These are phyloP conservation scores for Linepithema humile DNA, from an alignment of 1,140 invertebrate species.

Conservation along the genomic window DNA sequence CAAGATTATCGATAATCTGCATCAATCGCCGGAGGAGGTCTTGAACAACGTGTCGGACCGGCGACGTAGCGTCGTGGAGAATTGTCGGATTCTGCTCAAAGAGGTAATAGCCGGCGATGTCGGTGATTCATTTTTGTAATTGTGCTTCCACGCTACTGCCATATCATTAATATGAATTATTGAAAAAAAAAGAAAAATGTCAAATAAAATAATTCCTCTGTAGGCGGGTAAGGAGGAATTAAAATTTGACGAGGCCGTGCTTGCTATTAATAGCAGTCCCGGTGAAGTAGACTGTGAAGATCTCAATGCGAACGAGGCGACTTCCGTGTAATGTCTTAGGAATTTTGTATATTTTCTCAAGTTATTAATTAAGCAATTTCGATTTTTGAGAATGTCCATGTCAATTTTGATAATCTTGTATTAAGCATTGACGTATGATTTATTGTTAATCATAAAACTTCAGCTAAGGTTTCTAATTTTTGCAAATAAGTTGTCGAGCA, in stretches of 20 bases:
- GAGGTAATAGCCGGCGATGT: constrained; percentile 73
- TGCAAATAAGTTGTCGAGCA: background rate
- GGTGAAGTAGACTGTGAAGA: constrained; percentile 68
- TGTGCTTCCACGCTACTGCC: constrained; percentile 42
- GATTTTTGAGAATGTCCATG: background rate
- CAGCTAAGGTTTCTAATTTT: background rate
- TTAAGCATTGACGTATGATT: constrained; percentile 23
- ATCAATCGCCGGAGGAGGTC: constrained; percentile 72
- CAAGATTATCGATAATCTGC: constrained; percentile 68
- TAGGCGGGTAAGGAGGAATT: constrained; percentile 71
- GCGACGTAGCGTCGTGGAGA: constrained; percentile 75
- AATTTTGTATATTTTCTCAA: background rate
- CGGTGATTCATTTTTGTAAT: constrained; percentile 65
- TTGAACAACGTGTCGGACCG: constrained; percentile 71
- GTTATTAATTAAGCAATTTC: background rate
- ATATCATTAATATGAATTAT: constrained; percentile 63
- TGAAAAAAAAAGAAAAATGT: constrained; percentile 58
- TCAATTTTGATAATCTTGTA: constrained; percentile 16
- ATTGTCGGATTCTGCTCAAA: constrained; percentile 76
- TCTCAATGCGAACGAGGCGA: constrained; percentile 71
- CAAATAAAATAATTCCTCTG: constrained; percentile 69
- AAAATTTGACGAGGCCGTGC: constrained; percentile 64
- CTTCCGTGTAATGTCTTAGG: constrained; percentile 65
- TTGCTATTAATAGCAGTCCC: constrained; percentile 62
- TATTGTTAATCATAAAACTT: background rate